These are phyloP conservation scores for Argyrosomus japonicus DNA, from an alignment of 2,113 vertebrate species.

Conservation along the genomic window DNA sequence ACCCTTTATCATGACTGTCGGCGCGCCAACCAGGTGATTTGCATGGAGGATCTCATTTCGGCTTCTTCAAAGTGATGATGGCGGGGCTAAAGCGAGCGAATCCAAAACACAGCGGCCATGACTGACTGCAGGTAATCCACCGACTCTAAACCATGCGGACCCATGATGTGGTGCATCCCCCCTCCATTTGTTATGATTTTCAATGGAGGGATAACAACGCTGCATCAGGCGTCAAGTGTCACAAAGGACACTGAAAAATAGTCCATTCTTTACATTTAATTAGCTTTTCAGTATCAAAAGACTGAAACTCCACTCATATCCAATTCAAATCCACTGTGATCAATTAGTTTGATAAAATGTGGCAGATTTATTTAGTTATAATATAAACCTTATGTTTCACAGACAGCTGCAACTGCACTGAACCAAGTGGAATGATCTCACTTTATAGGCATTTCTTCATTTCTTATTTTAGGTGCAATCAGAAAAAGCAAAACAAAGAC, in stretches of 20 bases:
- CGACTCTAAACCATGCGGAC: conserved; percentile 55
- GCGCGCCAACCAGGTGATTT: conserved; percentile 43
- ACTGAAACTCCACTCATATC: neutral
- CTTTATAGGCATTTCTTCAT: conserved; percentile 10
- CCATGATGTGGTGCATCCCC: neutral
- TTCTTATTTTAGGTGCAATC: conserved; percentile 24
- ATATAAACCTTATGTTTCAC: neutral
- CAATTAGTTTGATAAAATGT: neutral
- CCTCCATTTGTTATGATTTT: conserved; percentile 26
- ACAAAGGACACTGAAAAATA: neutral
- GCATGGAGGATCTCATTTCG: conserved; percentile 59
- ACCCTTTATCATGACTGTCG: conserved; percentile 19
- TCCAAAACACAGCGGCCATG: conserved; percentile 70
- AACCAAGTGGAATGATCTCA: conserved; percentile 14
- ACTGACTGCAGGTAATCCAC: conserved; percentile 70
- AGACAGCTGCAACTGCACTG: neutral
- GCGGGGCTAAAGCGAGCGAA: conserved; percentile 63
- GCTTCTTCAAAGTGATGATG: conserved; percentile 38
- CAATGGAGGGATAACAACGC: neutral
- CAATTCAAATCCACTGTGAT: neutral
- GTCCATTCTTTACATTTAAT: neutral
- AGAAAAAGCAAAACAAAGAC: conserved; percentile 28
- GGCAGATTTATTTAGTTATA: neutral
- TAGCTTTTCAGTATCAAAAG: neutral
- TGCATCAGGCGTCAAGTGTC: neutral